Evolutionary conservation across 1,140 invertebrate genomes (phyloP).

Genomic region (Cotesia typhae): DNA sequence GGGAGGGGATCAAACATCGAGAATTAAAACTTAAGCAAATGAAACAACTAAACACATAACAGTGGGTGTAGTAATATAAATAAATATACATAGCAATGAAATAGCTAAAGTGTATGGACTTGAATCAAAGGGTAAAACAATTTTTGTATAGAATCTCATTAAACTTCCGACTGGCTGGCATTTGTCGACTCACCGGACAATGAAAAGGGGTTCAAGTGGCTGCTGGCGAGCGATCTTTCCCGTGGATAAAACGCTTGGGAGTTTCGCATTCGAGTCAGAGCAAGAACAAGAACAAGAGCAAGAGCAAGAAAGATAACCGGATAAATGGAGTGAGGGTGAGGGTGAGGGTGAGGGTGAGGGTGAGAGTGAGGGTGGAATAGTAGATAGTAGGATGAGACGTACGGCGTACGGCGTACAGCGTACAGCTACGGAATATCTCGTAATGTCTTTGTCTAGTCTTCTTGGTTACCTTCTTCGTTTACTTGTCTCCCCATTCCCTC

Average conservation of each 20-base stretch:
- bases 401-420: too few relatives aligned
- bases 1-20: background rate
- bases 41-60: background rate
- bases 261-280: too few relatives aligned
- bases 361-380: too few relatives aligned
- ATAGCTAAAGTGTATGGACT: slow-evolving; percentile 1
- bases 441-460: too few relatives aligned
- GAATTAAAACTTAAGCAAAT: slow-evolving; percentile 5
- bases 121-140: slow-evolving; percentile 31
- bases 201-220: slow-evolving; percentile 6
- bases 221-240: slow-evolving; percentile 13
- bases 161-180: slow-evolving; percentile 29
- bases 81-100: slow-evolving; percentile 4
- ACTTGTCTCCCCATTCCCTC: background rate
- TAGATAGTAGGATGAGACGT: too few relatives aligned
- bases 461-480: too few relatives aligned
- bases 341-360: too few relatives aligned
- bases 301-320: too few relatives aligned
- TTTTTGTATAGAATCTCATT: slow-evolving; percentile 38
- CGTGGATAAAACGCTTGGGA: slow-evolving; percentile 16
- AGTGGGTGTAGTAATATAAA: background rate
- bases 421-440: too few relatives aligned
- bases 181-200: slow-evolving; percentile 19
- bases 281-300: too few relatives aligned
- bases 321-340: too few relatives aligned